Evolutionary conservation across 2,888 invertebrate genomes (phyloP), one percentile per base, ranked within the genome.

Genomic region (Diploptera punctata): DNA sequence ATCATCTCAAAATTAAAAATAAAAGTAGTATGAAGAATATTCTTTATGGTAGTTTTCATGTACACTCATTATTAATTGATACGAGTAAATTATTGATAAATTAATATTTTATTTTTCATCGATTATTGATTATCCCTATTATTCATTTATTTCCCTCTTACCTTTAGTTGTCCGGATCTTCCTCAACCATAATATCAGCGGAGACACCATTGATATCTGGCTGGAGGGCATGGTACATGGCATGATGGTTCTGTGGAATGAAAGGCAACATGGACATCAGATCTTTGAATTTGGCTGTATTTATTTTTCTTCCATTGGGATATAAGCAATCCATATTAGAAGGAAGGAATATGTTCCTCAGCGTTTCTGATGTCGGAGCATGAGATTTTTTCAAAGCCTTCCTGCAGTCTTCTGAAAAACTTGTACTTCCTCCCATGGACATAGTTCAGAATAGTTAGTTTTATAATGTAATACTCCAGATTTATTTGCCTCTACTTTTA

Each of bases 401-500:
- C 19, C 49, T 4, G 19, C n/a, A 18, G 4, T 4, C n/a, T 18
- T 49, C 5, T 49, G 49, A n/a, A 49, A 18, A 49, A 49, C 49
- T n/a, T 49, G 49, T n/a, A 49, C n/a, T 49, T 49, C 49, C 16
- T 49, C 19, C 49, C 49, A 49, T 49, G 49, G n/a, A n/a, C 49
- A 49, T 18, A 49, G 49, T 10, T 49, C 16, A 10, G n/a, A 49
- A 49, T 49, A 49, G 16, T 49, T 5, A 10, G 49, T 18, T 49
- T 49, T 49, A n/a, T 49, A 10, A 5, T 49, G 49, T n/a, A n/a
- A n/a, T 49, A 49, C 16, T 4, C 49, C n/a, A n/a, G n/a, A n/a
- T 49, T 49, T 49, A 49, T 16, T 49, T 10, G 9, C 9, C n/a
- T 49, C 49, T n/a, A 18, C 19, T n/a, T 49, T 49, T n/a, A 49